Conservation (phyloP, 2,888 invertebrate species). For the Spodoptera picta region DNA sequence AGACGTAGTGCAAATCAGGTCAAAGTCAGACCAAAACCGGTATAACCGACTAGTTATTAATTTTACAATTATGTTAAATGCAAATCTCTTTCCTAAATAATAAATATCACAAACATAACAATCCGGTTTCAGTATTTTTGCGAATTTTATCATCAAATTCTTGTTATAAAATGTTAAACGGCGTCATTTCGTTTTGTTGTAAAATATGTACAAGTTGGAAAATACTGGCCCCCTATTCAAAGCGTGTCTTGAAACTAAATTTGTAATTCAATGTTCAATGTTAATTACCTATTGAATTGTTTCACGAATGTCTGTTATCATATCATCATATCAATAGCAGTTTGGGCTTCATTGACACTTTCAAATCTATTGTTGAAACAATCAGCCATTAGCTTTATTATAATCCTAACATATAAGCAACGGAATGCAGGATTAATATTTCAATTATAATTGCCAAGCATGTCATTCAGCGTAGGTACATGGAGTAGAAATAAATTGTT, state of each 20-base stretch:
- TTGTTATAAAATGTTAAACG: slow-evolving; percentile 3
- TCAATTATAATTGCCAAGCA: slow-evolving; percentile 19
- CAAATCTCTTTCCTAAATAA: slow-evolving; percentile 20
- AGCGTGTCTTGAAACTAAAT: slow-evolving; percentile 36
- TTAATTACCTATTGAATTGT: slow-evolving; percentile 61
- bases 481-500: slow-evolving; percentile 7
- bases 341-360: slow-evolving; percentile 51
- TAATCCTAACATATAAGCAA: slow-evolving; percentile 33
- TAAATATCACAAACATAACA: slow-evolving; percentile 1
- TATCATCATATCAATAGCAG: slow-evolving; percentile 42
- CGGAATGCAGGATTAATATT: slow-evolving; percentile 32
- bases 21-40: slow-evolving; percentile 39
- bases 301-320: slow-evolving; percentile 49
- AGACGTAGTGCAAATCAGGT: slow-evolving; percentile 38
- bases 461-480: slow-evolving; percentile 1
- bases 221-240: slow-evolving; percentile 29
- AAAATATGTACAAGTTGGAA: slow-evolving; percentile 19
- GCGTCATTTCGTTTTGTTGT: slow-evolving; percentile 12
- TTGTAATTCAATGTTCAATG: slow-evolving; percentile 60
- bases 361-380: slow-evolving; percentile 46
- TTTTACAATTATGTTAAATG: slow-evolving; percentile 15
- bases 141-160: slow-evolving; percentile 2
- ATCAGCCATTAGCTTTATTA: slow-evolving; percentile 44
- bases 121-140: slow-evolving; percentile 7
- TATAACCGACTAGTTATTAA: slow-evolving; percentile 15